Conservation (phyloP, 1,140 invertebrate species). For the Rhyacophila brunnea region DNA sequence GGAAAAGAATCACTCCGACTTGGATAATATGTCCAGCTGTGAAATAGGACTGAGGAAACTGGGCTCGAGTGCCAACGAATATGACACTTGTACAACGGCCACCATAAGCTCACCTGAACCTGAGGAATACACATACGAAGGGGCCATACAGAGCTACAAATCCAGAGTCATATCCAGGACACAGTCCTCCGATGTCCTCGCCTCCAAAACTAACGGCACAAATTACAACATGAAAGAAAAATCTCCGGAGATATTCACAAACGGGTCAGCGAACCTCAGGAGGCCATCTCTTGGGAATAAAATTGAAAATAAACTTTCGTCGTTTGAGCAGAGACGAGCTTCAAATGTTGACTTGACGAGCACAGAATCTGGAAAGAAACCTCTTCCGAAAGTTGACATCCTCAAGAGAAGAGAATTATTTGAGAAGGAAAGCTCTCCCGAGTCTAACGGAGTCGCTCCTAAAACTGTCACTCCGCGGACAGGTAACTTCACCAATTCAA, state of each 20-base stretch:
- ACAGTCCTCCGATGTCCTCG: slow-evolving; percentile 48
- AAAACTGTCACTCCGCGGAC: slow-evolving; percentile 45
- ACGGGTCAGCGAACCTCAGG: slow-evolving; percentile 50
- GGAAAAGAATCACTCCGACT: slow-evolving; percentile 63
- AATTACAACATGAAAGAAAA: slow-evolving; percentile 49
- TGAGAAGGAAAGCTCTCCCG: slow-evolving; percentile 62
- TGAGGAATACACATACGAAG: slow-evolving; percentile 83
- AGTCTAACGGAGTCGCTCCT: slow-evolving; percentile 34
- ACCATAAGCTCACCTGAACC: slow-evolving; percentile 62
- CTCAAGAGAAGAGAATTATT: slow-evolving; percentile 79
- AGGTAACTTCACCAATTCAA: slow-evolving; percentile 61
- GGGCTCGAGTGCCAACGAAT: slow-evolving; percentile 56
- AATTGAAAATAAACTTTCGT: slow-evolving; percentile 55
- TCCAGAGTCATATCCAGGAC: slow-evolving; percentile 61
- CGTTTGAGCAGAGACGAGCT: slow-evolving; percentile 50
- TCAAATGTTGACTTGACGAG: slow-evolving; percentile 25
- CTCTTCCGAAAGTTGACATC: slow-evolving; percentile 76
- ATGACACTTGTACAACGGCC: slow-evolving; percentile 60
- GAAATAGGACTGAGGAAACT: slow-evolving; percentile 48
- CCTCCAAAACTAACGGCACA: slow-evolving; percentile 38
- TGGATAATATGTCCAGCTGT: slow-evolving; percentile 55
- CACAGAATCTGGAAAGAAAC: slow-evolving; percentile 54
- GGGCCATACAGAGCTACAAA: slow-evolving; percentile 81
- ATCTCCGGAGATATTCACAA: slow-evolving; percentile 43
- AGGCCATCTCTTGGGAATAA: slow-evolving; percentile 51